Evolutionary conservation across 2,113 vertebrate species (phyloP), one percentile per base, ranked within the genome.

Genomic region (Pygoscelis antarcticus): DNA sequence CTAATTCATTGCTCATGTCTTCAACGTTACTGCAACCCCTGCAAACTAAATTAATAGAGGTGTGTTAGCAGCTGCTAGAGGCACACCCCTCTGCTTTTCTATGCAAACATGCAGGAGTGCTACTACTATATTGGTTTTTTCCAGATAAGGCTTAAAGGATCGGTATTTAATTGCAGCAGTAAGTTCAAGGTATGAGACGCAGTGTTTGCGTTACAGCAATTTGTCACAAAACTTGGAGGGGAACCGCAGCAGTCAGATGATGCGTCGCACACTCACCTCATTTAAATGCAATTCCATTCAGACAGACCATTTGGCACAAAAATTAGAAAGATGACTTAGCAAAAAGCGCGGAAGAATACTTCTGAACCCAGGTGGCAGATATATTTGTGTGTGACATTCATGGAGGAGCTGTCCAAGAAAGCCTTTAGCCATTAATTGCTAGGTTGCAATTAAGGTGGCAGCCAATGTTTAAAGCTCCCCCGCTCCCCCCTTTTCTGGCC

Each of bases 211-310:
- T 69, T 61, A 34, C 57, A 72, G 91, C 11, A 2, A 69, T 95
- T 82, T 83, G 83, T 95, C 91, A 89, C 83, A 78, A 72, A 91
- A 79, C 65, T 62, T 54, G 70, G 74, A 96, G 47, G 51, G n/a
- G 44, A 91, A 11, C 25, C 19, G 87, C 57, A 44, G 90, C 83
- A 14, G 72, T 68, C 26, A 5, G 69, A 40, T 69, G 94, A 96
- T 94, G 94, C 89, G 65, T 79, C 4, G 15, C 74, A 19, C 57
- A 3, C 61, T 96, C 96, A 82, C 87, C 91, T 96, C 94, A 58
- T 91, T 79, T 32, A 84, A 96, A 96, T 86, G 91, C 87, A 89
- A 89, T 95, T 93, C 91, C 44, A 93, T 95, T 94, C 72, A 94
- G 62, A 75, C 93, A 87, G 89, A 47, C 26, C 70, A 40, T 80